A percentile compares a stretch with the other conserved stretches of the same genome.
phyloP scores from a whole-genome alignment of 2,113 vertebrate genomes.

The Dasyurus viverrinus region DNA sequence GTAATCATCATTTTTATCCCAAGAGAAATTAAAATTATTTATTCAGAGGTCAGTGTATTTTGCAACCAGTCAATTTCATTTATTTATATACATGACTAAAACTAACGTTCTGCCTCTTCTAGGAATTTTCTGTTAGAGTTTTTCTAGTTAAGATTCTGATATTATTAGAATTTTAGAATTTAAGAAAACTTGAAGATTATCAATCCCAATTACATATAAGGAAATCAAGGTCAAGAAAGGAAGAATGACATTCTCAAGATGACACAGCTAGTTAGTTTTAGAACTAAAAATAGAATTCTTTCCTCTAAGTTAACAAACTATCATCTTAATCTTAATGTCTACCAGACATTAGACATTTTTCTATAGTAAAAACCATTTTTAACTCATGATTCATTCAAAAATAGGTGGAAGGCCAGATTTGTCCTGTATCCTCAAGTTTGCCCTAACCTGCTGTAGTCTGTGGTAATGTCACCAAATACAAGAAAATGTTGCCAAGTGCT shows the following conservation, averaged over 20 bases:
- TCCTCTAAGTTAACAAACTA: not conserved
- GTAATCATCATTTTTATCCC: not conserved
- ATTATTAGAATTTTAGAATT: not conserved
- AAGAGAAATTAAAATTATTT: conserved; percentile 42
- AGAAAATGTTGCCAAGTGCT: conserved; percentile 39
- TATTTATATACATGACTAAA: conserved; percentile 23
- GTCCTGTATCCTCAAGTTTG: not conserved
- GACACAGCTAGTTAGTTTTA: not conserved
- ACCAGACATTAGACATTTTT: not conserved
- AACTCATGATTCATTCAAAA: not conserved
- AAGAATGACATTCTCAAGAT: not conserved
- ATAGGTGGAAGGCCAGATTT: not conserved
- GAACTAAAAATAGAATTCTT: not conserved
- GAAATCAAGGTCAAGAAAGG: not conserved
- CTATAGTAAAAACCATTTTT: not conserved
- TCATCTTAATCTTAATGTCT: not conserved
- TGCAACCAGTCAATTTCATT: conserved; percentile 15
- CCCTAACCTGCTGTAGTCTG: not conserved
- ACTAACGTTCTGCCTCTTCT: conserved; percentile 34
- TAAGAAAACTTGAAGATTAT: not conserved
- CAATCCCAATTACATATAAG: not conserved
- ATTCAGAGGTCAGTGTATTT: conserved; percentile 4
- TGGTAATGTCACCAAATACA: not conserved
- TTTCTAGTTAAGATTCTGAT: not conserved
- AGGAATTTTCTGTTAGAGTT: conserved; percentile 37